Evolutionary conservation across 2,888 invertebrate species (phyloP).

Genomic region (Pristionchus arcanus): DNA sequence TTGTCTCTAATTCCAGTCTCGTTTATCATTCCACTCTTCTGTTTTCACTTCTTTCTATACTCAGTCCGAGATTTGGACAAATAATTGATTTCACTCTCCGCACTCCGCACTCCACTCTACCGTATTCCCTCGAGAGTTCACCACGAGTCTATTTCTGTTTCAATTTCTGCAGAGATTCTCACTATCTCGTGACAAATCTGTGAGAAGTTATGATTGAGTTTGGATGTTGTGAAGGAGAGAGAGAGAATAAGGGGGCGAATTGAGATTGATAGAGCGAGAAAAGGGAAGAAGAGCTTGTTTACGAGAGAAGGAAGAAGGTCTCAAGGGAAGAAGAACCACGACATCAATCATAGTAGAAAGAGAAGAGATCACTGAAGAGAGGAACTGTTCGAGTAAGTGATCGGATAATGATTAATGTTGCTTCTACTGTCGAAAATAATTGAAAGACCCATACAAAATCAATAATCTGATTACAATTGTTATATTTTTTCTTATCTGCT

Average conservation of each 20-base stretch:
- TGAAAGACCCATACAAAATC: no score
- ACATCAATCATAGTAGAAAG: background rate
- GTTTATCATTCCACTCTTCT: slow-evolving; percentile 4
- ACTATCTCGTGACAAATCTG: slow-evolving; percentile 36
- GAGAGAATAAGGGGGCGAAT: background rate
- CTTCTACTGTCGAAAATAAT: background rate
- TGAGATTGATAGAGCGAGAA: slow-evolving; percentile 36
- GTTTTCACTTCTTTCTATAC: background rate
- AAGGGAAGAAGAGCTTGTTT: slow-evolving; percentile 33
- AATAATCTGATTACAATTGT: no score
- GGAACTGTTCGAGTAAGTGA: background rate
- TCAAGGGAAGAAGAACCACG: background rate
- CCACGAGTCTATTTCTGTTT: background rate
- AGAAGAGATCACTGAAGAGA: background rate
- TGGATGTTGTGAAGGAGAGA: slow-evolving; percentile 16
- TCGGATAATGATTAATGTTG: background rate
- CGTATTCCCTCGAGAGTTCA: slow-evolving; percentile 8
- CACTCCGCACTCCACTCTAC: background rate
- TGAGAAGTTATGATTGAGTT: slow-evolving; percentile 26
- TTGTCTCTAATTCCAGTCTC: slow-evolving; percentile 28
- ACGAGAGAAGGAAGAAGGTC: background rate
- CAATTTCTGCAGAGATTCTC: slow-evolving; percentile 11
- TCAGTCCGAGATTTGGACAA: slow-evolving; percentile 23
- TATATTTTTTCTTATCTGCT: no score
- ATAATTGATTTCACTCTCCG: slow-evolving; percentile 4